phyloP scores from a whole-genome alignment of 2,888 invertebrate genomes.

The Sericinus montela region DNA sequence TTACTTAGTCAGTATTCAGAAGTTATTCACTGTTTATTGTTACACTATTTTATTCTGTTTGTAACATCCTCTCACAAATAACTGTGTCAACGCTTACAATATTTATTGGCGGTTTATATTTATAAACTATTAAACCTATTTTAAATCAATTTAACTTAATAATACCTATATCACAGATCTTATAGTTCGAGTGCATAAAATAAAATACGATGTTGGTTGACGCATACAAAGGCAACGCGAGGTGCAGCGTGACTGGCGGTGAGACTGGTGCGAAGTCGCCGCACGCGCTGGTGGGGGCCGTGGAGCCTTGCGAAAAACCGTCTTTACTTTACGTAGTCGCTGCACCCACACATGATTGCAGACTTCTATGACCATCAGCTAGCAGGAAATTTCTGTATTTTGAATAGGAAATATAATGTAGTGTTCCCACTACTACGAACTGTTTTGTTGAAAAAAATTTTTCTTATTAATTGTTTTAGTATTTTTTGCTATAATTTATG shows the following conservation, averaged over 20 bases:
- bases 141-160: slow-evolving; percentile 54
- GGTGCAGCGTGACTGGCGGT: slow-evolving; percentile 46
- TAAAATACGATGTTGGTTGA: slow-evolving; percentile 32
- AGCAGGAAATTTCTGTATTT: slow-evolving; percentile 30
- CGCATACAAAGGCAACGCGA: slow-evolving; percentile 46
- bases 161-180: slow-evolving; percentile 74
- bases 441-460: too few species aligned
- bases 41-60: slow-evolving; percentile 12
- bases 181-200: slow-evolving; percentile 60
- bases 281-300: slow-evolving; percentile 50
- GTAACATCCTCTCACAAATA: slow-evolving; percentile 12
- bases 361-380: slow-evolving; percentile 2
- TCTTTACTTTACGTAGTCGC: slow-evolving; percentile 29
- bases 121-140: too few species aligned
- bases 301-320: slow-evolving; percentile 72
- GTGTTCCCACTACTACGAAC: too few species aligned
- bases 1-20: slow-evolving; percentile 11
- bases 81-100: background rate
- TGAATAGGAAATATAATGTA: too few species aligned
- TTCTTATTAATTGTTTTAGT: too few species aligned
- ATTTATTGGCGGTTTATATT: too few species aligned
- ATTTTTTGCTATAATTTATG: too few species aligned
- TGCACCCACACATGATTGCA: slow-evolving; percentile 33
- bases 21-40: slow-evolving; percentile 10
- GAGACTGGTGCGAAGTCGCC: slow-evolving; percentile 40